Conservation (phyloP, 2,113 vertebrate species). For the Macrotus californicus region DNA sequence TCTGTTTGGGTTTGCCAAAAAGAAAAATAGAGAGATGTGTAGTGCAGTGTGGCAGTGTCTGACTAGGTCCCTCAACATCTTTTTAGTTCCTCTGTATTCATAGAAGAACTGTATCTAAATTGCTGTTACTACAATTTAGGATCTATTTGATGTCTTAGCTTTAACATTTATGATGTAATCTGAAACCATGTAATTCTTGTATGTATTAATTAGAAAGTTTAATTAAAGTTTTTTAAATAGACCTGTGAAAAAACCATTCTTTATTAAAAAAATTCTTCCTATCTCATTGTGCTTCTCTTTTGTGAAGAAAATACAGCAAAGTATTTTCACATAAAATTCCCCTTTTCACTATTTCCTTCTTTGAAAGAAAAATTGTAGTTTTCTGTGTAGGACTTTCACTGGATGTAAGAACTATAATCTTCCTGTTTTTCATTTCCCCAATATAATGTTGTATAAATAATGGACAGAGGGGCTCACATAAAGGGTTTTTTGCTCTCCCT, state of each 20-base stretch:
- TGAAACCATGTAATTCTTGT: background rate
- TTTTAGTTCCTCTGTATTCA: background rate
- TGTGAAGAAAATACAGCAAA: background rate
- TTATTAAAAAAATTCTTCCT: background rate
- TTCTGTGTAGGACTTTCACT: background rate
- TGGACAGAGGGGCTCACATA: background rate
- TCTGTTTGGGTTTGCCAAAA: background rate
- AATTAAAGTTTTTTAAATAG: background rate
- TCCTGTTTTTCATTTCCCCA: background rate
- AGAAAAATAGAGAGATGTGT: background rate
- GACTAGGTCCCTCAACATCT: background rate
- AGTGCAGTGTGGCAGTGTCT: background rate
- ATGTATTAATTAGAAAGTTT: background rate
- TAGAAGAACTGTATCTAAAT: background rate
- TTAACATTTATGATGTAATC: background rate
- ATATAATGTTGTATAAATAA: background rate
- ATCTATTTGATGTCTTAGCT: constrained; percentile 6
- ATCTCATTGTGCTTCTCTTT: background rate
- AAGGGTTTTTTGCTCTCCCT: background rate
- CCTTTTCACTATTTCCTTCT: background rate
- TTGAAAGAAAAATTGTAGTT: constrained; percentile 25
- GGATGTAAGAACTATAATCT: background rate
- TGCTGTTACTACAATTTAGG: background rate
- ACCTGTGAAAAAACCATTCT: background rate
- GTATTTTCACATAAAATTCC: background rate